Conservation (phyloP, 2,113 vertebrate genomes). For the Toxotes jaculatrix region DNA sequence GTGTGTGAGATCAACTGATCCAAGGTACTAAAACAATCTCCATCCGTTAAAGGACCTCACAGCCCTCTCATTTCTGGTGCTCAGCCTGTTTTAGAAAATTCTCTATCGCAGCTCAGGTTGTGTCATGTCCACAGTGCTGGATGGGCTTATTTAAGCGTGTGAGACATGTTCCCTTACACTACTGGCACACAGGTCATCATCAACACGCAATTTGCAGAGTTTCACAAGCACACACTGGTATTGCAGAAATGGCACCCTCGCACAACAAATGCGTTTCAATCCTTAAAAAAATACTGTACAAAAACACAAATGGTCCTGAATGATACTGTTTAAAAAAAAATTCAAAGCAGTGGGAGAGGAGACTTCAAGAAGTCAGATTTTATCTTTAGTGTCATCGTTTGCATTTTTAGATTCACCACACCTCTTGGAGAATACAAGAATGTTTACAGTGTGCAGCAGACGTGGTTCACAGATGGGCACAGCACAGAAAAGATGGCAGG, state of each 20-base stretch:
- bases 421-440: neutral
- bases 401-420: neutral
- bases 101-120: neutral
- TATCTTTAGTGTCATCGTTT: neutral
- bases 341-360: neutral
- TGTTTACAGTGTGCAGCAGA: neutral
- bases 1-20: neutral
- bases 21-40: neutral
- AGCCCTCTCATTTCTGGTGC: neutral
- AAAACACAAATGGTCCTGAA: neutral
- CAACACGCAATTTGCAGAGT: slow-evolving; percentile 4
- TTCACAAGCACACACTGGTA: neutral
- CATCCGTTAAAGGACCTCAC: slow-evolving; percentile 5
- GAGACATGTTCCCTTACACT: neutral
- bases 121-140: neutral
- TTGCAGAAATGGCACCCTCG: neutral
- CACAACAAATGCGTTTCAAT: neutral
- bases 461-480: neutral
- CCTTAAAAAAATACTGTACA: neutral
- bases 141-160: neutral
- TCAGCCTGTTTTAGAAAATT: neutral
- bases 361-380: neutral
- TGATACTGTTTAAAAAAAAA: neutral
- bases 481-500: neutral
- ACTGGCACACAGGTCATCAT: neutral